A percentile compares a stretch with the other conserved stretches of the same genome.
Evolutionary conservation across 2,888 invertebrate genomes (phyloP).

Genomic region (Dryobotodes eremita): DNA sequence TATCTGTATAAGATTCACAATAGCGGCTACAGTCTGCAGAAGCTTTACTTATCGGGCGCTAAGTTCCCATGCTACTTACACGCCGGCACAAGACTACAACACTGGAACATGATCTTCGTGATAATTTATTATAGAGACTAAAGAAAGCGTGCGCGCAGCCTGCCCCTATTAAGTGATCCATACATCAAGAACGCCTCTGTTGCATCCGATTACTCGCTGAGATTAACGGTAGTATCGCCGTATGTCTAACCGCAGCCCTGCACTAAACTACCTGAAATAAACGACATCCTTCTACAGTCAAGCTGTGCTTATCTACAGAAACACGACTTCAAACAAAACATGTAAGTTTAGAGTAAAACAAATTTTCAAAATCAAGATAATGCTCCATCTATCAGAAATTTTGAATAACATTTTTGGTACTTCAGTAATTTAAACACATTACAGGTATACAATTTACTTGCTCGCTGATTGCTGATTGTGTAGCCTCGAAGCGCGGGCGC

Average conservation of each 20-base stretch:
- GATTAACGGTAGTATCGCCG: conserved; percentile 76
- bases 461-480: conserved; percentile 78
- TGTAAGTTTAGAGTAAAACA: conserved; percentile 39
- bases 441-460: conserved; percentile 76
- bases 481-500: conserved; percentile 71
- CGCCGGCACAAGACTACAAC: conserved; percentile 79
- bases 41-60: conserved; percentile 62
- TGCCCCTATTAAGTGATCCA: conserved; percentile 81
- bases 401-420: conserved; percentile 57
- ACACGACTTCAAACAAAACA: conserved; percentile 44
- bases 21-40: conserved; percentile 16
- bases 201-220: conserved; percentile 67
- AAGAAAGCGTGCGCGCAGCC: conserved; percentile 82
- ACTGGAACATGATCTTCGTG: conserved; percentile 87
- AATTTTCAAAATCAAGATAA: conserved; percentile 57
- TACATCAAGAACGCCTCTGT: conserved; percentile 74
- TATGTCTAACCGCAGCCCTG: conserved; percentile 58
- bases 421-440: conserved; percentile 70
- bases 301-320: conserved; percentile 42
- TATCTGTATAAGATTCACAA: conserved; percentile 31
- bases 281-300: conserved; percentile 45
- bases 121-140: conserved; percentile 86
- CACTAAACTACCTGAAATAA: conserved; percentile 52
- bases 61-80: conserved; percentile 83
- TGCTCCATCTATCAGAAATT: conserved; percentile 48